Evolutionary conservation across 2,113 vertebrate species (phyloP).

Genomic region (Hemibagrus wyckioides): DNA sequence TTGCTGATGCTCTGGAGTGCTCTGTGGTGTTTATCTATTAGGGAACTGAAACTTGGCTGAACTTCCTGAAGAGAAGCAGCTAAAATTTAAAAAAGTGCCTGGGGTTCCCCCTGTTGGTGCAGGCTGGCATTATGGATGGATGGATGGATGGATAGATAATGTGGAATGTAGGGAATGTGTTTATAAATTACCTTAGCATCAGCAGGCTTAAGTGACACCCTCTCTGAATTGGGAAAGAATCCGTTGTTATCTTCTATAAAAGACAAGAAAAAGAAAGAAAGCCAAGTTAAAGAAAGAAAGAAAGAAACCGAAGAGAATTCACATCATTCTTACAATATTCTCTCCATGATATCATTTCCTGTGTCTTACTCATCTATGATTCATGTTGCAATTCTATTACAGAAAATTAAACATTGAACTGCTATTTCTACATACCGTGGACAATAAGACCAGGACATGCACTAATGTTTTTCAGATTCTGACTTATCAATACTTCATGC

Average conservation of each 20-base stretch:
- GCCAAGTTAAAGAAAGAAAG: background rate
- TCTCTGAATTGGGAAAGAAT: slow-evolving; percentile 27
- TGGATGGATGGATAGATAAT: background rate
- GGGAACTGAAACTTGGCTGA: background rate
- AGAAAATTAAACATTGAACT: background rate
- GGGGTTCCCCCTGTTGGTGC: slow-evolving; percentile 20
- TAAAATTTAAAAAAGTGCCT: background rate
- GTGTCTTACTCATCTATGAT: slow-evolving; percentile 8
- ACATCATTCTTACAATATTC: background rate
- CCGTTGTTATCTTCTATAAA: slow-evolving; percentile 52
- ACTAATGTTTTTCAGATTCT: background rate
- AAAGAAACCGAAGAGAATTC: background rate
- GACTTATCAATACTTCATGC: background rate
- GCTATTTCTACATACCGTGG: background rate
- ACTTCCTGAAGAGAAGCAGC: background rate
- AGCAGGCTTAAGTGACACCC: background rate
- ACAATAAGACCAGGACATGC: background rate
- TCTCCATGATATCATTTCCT: slow-evolving; percentile 11
- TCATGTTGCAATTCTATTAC: background rate
- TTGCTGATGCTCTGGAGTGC: too few species aligned
- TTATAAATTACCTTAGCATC: slow-evolving; percentile 31
- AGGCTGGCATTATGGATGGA: background rate
- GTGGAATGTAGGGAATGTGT: background rate
- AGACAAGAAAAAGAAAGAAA: slow-evolving; percentile 11
- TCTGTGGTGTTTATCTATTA: background rate